Evolutionary conservation across 2,888 invertebrate species (phyloP).

Genomic region (Tenthredo amoena): DNA sequence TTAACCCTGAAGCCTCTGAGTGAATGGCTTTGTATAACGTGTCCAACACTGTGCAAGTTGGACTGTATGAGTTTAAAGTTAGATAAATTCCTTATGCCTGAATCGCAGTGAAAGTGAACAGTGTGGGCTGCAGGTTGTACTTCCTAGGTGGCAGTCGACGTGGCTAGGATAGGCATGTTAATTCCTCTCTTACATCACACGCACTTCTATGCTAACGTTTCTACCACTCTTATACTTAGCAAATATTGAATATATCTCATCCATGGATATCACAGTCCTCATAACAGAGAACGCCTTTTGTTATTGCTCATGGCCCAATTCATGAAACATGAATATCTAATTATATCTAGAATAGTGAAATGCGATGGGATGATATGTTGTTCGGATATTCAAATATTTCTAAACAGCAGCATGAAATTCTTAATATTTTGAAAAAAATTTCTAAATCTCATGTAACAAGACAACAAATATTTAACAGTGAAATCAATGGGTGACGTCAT

Average conservation of each 20-base stretch:
- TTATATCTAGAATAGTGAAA: background rate
- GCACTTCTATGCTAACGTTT: slow-evolving; percentile 13
- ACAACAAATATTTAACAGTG: slow-evolving; percentile 56
- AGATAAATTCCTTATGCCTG: slow-evolving; percentile 36
- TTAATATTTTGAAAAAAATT: background rate
- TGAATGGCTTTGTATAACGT: slow-evolving; percentile 12
- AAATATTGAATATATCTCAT: background rate
- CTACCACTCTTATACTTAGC: slow-evolving; percentile 6
- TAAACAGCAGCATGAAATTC: background rate
- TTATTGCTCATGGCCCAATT: background rate
- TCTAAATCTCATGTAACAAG: slow-evolving; percentile 3
- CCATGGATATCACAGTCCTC: background rate
- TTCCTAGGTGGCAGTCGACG: slow-evolving; percentile 53
- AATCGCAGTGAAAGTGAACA: slow-evolving; percentile 53
- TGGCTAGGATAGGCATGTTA: slow-evolving; percentile 43
- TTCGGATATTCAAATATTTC: background rate
- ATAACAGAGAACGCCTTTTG: background rate
- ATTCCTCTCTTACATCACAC: slow-evolving; percentile 43
- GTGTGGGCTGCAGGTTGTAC: slow-evolving; percentile 50
- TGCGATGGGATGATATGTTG: background rate
- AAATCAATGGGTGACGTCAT: slow-evolving; percentile 59
- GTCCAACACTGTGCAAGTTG: slow-evolving; percentile 17
- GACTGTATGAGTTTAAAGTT: slow-evolving; percentile 39
- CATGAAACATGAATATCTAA: background rate
- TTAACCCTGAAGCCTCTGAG: slow-evolving; percentile 39